Conservation (phyloP, 2,113 vertebrate species). For the Phalacrocorax carbo region DNA sequence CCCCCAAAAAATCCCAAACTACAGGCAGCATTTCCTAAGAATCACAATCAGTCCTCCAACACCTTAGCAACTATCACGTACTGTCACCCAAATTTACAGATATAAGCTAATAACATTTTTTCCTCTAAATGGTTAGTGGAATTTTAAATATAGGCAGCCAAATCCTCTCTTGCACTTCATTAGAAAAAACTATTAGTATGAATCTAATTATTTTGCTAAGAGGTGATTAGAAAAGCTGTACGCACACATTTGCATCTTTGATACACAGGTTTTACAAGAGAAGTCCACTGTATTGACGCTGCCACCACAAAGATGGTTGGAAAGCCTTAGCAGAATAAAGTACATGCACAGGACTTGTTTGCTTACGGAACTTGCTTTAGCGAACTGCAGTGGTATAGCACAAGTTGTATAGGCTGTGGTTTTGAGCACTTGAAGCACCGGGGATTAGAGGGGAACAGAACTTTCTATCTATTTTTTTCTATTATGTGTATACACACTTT, state of each 20-base stretch:
- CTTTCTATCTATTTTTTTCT: too few species aligned
- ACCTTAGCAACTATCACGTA: neutral
- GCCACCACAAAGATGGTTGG: neutral
- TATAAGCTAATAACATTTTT: neutral
- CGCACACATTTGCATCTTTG: neutral
- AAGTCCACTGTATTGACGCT: neutral
- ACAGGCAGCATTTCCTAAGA: neutral
- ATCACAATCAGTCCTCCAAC: neutral
- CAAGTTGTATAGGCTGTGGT: neutral
- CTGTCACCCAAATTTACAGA: too few species aligned
- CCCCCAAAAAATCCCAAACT: neutral
- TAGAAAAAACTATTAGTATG: neutral
- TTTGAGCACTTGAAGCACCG: neutral
- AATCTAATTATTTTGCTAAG: neutral
- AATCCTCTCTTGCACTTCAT: neutral
- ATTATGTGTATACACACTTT: fast-evolving
- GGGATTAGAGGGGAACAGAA: neutral
- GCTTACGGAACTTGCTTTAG: neutral
- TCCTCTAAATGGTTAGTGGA: neutral
- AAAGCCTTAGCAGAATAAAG: neutral
- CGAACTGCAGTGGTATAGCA: neutral
- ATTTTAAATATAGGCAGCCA: neutral
- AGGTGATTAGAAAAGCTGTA: neutral
- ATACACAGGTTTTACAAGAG: neutral
- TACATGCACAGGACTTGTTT: neutral